phyloP scores from a whole-genome alignment of 2,113 vertebrate species.

The Mobula hypostoma region DNA sequence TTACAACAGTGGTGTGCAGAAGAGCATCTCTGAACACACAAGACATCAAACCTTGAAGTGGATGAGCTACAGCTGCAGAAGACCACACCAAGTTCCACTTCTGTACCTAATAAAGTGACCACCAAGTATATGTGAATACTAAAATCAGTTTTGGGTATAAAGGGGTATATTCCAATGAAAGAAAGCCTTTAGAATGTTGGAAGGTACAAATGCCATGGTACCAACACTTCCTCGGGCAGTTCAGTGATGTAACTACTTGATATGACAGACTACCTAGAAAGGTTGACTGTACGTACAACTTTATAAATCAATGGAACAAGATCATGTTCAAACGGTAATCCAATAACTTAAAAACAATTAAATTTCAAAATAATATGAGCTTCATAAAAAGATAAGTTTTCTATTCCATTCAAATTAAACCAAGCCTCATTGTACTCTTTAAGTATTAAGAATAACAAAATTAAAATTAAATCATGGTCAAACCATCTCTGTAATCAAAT shows the following conservation, averaged over 20 bases:
- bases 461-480: background rate
- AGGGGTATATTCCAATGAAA: background rate
- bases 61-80: too few relatives aligned
- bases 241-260: slow-evolving; percentile 6
- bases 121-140: background rate
- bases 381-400: slow-evolving; percentile 4
- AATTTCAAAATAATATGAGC: slow-evolving; percentile 5
- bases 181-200: background rate
- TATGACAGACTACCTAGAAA: background rate
- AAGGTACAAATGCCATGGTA: background rate
- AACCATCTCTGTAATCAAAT: slow-evolving; percentile 6
- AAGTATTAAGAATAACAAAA: background rate
- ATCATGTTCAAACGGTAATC: slow-evolving; percentile 21
- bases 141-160: background rate
- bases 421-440: background rate
- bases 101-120: too few relatives aligned
- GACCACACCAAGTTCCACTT: too few relatives aligned
- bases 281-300: slow-evolving; percentile 8
- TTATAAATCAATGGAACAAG: slow-evolving; percentile 15
- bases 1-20: too few relatives aligned
- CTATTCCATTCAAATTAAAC: slow-evolving; percentile 21
- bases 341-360: slow-evolving; percentile 26
- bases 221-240: background rate
- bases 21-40: too few relatives aligned
- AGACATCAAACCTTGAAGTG: too few relatives aligned